A percentile compares a stretch with the other conserved stretches of the same genome.
Conservation (phyloP, 2,888 invertebrate genomes). For the Seira sanloemensis region DNA sequence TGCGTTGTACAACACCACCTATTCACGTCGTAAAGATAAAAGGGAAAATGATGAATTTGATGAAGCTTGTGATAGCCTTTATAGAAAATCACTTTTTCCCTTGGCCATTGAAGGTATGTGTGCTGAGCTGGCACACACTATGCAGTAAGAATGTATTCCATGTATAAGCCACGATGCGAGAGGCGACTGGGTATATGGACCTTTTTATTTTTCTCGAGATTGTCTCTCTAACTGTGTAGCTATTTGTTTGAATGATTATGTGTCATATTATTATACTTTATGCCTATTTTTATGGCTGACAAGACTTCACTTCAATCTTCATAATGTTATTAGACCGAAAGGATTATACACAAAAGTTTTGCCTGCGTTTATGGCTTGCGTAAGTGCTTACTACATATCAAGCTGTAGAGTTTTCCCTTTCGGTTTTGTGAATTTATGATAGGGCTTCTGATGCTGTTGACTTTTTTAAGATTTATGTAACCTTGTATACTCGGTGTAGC, state of each 20-base stretch:
- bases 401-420: not conserved
- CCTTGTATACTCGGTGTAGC: constrained; percentile 30
- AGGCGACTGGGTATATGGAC: not conserved
- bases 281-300: not conserved
- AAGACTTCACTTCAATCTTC: not conserved
- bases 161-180: not conserved
- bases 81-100: not conserved
- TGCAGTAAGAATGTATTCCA: not conserved
- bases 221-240: not conserved
- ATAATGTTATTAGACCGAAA: not conserved
- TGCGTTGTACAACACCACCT: not conserved
- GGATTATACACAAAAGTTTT: not conserved
- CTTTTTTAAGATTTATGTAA: constrained; percentile 63
- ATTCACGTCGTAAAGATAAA: not conserved
- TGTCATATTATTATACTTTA: not conserved
- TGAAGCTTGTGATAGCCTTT: constrained; percentile 33
- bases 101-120: not conserved
- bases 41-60: constrained; percentile 42
- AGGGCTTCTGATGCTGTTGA: constrained; percentile 24
- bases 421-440: constrained; percentile 41
- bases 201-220: not conserved
- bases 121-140: too few species aligned
- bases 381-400: not conserved
- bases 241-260: not conserved
- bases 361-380: not conserved